Evolutionary conservation across 1,140 invertebrate genomes (phyloP).

Genomic region (Orussus abietinus): DNA sequence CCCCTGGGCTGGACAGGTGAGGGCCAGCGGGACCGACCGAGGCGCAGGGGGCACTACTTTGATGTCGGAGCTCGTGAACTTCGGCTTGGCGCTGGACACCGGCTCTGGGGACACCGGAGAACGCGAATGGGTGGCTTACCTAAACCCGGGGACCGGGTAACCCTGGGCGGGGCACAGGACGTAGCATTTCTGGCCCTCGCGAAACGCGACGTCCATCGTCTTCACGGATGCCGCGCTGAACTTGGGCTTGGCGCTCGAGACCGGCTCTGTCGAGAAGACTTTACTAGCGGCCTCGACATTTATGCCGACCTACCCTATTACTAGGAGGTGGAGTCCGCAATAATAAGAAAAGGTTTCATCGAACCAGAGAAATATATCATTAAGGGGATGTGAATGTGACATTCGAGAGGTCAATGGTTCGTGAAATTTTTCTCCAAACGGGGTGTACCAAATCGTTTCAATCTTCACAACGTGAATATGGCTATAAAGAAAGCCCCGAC

Average conservation of each 20-base stretch:
- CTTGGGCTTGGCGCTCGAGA: constrained; percentile 16
- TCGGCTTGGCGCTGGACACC: constrained; percentile 53
- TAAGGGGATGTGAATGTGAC: no score
- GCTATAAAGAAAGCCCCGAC: no score
- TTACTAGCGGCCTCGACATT: no score
- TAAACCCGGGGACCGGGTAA: constrained; percentile 60
- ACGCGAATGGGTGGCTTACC: no score
- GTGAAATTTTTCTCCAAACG: no score
- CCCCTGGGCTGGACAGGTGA: constrained; percentile 66
- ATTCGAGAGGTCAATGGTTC: no score
- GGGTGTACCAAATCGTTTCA: no score
- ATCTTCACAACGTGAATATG: no score
- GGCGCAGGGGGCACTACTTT: constrained; percentile 37
- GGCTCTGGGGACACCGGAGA: constrained; percentile 43
- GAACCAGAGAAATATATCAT: no score
- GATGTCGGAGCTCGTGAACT: constrained; percentile 51
- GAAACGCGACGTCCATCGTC: neutral
- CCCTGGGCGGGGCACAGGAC: constrained; percentile 65
- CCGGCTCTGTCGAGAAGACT: constrained; percentile 22
- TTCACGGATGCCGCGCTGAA: constrained; percentile 26
- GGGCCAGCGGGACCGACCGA: constrained; percentile 49
- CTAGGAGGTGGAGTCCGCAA: no score
- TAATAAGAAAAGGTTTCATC: no score
- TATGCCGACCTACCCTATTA: no score
- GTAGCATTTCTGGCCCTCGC: constrained; percentile 33